phyloP scores from a whole-genome alignment of 1,140 invertebrate species.

The Procambarus clarkii region DNA sequence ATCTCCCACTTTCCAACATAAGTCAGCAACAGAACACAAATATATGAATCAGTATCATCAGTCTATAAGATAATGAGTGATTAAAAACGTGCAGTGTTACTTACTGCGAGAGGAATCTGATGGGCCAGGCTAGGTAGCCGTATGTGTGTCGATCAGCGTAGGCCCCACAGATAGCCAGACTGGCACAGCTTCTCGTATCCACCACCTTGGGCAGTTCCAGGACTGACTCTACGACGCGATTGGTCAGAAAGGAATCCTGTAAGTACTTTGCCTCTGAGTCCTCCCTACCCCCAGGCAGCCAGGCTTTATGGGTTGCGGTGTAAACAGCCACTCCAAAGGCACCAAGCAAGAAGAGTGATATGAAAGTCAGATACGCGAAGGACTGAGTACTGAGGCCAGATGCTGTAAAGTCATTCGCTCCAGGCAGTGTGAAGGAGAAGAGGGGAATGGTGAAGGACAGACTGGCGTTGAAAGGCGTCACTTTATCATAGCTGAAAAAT shows the following conservation, averaged over 20 bases:
- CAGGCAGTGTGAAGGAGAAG: constrained; percentile 74
- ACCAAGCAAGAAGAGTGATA: constrained; percentile 68
- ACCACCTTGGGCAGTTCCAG: constrained; percentile 48
- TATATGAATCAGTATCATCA: too few species aligned
- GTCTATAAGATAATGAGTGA: too few species aligned
- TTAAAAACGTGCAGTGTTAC: constrained; percentile 18
- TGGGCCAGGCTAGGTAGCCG: constrained; percentile 62
- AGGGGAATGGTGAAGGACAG: constrained; percentile 74
- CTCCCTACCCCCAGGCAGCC: not conserved
- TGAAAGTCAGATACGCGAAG: constrained; percentile 68
- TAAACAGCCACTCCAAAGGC: constrained; percentile 69
- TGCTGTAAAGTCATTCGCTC: constrained; percentile 59
- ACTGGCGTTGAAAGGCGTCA: constrained; percentile 73
- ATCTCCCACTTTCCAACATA: too few species aligned
- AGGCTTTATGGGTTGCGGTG: constrained; percentile 66
- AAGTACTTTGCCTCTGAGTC: not conserved
- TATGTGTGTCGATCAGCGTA: constrained; percentile 59
- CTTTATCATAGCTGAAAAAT: constrained; percentile 69
- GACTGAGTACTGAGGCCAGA: constrained; percentile 54
- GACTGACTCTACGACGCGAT: constrained; percentile 37
- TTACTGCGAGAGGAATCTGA: constrained; percentile 65
- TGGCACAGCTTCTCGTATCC: constrained; percentile 57
- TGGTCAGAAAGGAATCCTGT: constrained; percentile 40
- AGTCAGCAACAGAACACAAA: too few species aligned
- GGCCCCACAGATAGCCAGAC: constrained; percentile 63